Evolutionary conservation across 2,113 vertebrate species (phyloP).

Genomic region (Vidua chalybeata): DNA sequence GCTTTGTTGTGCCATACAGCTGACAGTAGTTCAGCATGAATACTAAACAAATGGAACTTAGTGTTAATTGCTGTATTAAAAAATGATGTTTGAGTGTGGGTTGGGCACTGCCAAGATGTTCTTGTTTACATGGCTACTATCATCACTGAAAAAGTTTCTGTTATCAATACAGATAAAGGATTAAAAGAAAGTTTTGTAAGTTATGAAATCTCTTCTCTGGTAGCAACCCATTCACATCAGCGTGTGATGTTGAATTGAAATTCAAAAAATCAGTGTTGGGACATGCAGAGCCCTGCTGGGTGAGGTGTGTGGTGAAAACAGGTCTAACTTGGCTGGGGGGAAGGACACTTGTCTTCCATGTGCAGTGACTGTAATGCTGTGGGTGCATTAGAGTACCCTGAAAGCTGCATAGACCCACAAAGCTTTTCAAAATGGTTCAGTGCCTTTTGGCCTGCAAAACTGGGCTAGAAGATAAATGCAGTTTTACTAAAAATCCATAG

Average conservation of each 20-base stretch:
- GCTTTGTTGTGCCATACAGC: neutral
- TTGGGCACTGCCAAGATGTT: neutral
- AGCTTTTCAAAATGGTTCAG: neutral
- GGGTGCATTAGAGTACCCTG: neutral
- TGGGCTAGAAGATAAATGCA: neutral
- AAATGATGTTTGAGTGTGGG: neutral
- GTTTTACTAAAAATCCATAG: neutral
- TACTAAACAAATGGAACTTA: neutral
- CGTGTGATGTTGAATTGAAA: neutral
- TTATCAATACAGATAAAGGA: neutral
- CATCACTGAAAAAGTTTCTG: neutral
- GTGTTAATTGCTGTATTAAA: neutral
- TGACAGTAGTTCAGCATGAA: neutral
- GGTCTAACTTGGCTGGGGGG: neutral
- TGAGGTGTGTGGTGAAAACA: neutral
- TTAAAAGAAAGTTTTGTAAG: no score
- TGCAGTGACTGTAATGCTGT: fast-evolving
- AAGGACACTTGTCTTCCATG: neutral
- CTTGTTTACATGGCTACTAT: neutral
- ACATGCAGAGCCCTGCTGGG: neutral
- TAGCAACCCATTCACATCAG: neutral
- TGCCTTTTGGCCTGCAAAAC: neutral
- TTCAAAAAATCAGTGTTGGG: fast-evolving
- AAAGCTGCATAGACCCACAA: neutral
- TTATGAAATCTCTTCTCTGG: neutral